phyloP scores from a whole-genome alignment of 2,888 invertebrate species.

The Oscheius onirici region DNA sequence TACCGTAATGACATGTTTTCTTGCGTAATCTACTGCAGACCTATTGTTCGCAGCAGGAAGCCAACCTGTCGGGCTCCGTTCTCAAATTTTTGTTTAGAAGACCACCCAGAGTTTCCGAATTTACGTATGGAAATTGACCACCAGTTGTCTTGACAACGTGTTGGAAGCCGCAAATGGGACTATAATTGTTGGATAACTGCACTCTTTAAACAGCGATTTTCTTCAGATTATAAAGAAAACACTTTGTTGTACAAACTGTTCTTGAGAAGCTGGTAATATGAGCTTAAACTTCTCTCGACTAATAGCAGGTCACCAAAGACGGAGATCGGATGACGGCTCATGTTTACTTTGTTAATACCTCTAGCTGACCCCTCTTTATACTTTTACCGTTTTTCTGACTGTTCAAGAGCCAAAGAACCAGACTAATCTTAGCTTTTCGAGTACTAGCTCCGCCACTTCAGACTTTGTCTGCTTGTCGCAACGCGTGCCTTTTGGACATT shows the following conservation, averaged over 20 bases:
- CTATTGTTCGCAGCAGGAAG: conserved; percentile 29
- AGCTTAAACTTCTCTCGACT: conserved; percentile 9
- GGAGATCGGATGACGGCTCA: conserved; percentile 15
- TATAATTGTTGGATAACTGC: background rate
- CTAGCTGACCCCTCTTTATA: conserved; percentile 5
- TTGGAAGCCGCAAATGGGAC: conserved; percentile 8
- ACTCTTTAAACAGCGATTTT: background rate
- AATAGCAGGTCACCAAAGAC: conserved; percentile 18
- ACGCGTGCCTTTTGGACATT: background rate
- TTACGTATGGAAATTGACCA: conserved; percentile 23
- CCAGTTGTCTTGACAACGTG: conserved; percentile 28
- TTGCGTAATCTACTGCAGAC: conserved; percentile 24
- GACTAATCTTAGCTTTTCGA: conserved; percentile 7
- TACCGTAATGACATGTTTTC: conserved; percentile 32
- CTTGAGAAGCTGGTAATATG: conserved; percentile 4
- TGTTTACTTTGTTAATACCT: conserved; percentile 31
- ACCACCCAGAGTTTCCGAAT: background rate
- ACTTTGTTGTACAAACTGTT: background rate
- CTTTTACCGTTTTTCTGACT: background rate
- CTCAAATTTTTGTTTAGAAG: conserved; percentile 11
- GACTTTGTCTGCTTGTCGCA: background rate
- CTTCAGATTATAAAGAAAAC: too few species aligned
- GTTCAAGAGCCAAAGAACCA: background rate
- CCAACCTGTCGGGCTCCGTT: conserved; percentile 9
- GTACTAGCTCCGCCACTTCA: background rate